A percentile compares a stretch with the other conserved stretches of the same genome.
phyloP scores from a whole-genome alignment of 2,888 invertebrate species.

The Lingula anatina region DNA sequence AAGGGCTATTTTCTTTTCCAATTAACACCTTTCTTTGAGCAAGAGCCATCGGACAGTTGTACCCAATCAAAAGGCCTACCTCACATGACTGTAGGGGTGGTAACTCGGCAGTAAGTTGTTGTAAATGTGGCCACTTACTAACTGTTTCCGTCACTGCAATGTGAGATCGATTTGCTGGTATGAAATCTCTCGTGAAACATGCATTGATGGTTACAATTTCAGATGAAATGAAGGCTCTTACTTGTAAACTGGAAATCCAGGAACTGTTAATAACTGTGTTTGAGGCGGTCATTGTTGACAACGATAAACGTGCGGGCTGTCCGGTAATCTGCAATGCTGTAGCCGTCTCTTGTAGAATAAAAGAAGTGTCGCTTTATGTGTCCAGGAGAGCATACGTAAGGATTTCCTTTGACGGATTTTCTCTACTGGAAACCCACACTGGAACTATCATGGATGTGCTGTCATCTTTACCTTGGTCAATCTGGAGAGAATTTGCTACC shows the following conservation, averaged over 20 bases:
- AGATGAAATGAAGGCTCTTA: conserved; percentile 6
- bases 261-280: conserved; percentile 5
- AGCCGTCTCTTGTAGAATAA: conserved; percentile 11
- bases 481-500: too few species aligned
- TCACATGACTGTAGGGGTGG: conserved; percentile 14
- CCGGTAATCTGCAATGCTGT: conserved; percentile 7
- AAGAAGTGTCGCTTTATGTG: conserved; percentile 18
- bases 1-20: conserved; percentile 10
- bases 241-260: conserved; percentile 6
- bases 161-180: conserved; percentile 10
- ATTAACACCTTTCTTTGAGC: conserved; percentile 5
- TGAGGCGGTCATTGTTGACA: conserved; percentile 14
- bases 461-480: too few species aligned
- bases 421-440: conserved; percentile 13
- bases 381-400: conserved; percentile 20
- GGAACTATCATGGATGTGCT: conserved; percentile 16
- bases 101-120: conserved; percentile 4
- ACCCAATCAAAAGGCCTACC: conserved; percentile 12
- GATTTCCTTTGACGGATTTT: conserved; percentile 13
- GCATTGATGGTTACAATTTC: conserved; percentile 3
- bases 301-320: conserved; percentile 3
- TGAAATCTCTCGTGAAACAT: conserved; percentile 9
- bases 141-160: conserved; percentile 8
- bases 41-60: too few species aligned
- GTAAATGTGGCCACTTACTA: conserved; percentile 7